Conservation (phyloP, 2,888 invertebrate genomes). For the Aphidoletes aphidimyza region DNA sequence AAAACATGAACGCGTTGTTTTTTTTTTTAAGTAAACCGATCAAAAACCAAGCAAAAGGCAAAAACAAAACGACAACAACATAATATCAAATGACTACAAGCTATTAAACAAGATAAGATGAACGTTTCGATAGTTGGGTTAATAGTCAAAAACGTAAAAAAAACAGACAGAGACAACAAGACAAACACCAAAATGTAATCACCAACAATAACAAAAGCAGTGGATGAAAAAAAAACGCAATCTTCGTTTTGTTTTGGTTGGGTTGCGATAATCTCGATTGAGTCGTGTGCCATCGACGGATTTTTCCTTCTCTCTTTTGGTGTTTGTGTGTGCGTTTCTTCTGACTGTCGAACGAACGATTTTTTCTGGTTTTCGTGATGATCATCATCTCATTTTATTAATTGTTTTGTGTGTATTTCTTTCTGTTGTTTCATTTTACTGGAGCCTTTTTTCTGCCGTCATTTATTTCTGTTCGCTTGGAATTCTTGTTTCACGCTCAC, state of each 20-base stretch:
- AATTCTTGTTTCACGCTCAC: neutral
- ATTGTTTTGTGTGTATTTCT: conserved; percentile 19
- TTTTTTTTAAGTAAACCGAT: neutral
- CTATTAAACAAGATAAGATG: conserved; percentile 36
- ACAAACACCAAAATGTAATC: conserved; percentile 17
- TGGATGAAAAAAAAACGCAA: neutral
- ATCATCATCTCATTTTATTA: conserved; percentile 49
- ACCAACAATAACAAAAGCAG: conserved; percentile 17
- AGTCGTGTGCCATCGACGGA: conserved; percentile 38
- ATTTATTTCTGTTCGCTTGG: neutral
- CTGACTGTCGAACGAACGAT: neutral
- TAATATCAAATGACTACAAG: conserved; percentile 51
- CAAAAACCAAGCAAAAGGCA: neutral
- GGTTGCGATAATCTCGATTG: conserved; percentile 15
- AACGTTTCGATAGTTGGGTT: conserved; percentile 1
- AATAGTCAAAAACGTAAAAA: conserved; percentile 32
- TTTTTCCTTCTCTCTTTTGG: conserved; percentile 28
- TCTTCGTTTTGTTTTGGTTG: neutral
- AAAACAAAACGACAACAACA: conserved; percentile 2
- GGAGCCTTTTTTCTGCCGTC: neutral
- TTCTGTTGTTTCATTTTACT: neutral
- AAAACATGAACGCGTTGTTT: neutral
- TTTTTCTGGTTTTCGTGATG: conserved; percentile 35
- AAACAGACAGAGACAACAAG: too few species aligned
- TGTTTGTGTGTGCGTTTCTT: too few species aligned